These are phyloP conservation scores for Leucophenga maculata DNA, from an alignment of 2,888 invertebrate species.

Conservation along the genomic window DNA sequence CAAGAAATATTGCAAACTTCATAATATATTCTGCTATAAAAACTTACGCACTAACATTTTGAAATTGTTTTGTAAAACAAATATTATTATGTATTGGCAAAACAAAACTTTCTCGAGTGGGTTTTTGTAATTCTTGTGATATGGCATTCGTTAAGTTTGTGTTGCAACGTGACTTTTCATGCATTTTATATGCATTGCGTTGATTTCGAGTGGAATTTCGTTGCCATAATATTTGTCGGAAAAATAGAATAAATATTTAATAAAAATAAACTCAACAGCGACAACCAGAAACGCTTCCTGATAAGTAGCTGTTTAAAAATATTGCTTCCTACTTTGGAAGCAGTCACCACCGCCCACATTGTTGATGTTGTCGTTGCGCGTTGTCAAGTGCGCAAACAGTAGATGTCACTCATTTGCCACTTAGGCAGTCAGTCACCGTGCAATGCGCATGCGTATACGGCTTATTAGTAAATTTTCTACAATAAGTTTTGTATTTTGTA, in stretches of 20 bases:
- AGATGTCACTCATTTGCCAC: slow-evolving; percentile 11
- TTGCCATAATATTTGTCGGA: background rate
- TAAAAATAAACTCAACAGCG: background rate
- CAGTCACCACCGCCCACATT: background rate
- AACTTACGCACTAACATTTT: background rate
- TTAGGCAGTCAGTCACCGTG: too few relatives aligned
- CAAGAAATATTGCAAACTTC: background rate
- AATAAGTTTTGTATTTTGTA: slow-evolving; percentile 6
- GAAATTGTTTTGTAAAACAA: background rate
- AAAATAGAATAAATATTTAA: background rate
- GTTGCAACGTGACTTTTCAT: background rate
- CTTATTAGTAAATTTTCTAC: slow-evolving; percentile 16
- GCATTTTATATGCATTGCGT: background rate
- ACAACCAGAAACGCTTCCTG: too few relatives aligned
- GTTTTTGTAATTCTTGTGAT: background rate
- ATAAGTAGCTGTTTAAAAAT: background rate
- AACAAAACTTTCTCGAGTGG: background rate
- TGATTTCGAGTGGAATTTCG: too few relatives aligned
- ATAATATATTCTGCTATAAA: background rate
- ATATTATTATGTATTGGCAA: background rate
- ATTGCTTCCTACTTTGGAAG: background rate
- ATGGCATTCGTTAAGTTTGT: background rate
- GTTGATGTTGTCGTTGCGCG: background rate
- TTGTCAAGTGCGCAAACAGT: slow-evolving; percentile 1
- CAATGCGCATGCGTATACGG: background rate